These are phyloP conservation scores for Drosophila orena DNA, from an alignment of 1,140 invertebrate genomes.

Conservation along the genomic window DNA sequence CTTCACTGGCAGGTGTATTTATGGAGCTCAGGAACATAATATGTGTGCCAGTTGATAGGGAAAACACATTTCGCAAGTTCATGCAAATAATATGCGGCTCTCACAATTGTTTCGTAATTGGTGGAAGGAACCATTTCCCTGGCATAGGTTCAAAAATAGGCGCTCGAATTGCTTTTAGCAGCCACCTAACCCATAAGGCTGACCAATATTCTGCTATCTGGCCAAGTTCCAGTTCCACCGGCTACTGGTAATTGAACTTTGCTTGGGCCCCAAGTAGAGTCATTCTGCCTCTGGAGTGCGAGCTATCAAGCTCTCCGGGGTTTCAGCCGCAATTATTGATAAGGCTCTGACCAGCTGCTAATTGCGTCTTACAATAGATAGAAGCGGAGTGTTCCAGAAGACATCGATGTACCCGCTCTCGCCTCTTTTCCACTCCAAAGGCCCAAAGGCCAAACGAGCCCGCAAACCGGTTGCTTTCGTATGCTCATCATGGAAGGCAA, in stretches of 20 bases:
- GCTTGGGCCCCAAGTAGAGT: slow-evolving; percentile 23
- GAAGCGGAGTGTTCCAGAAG: slow-evolving; percentile 11
- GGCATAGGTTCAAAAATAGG: slow-evolving; percentile 40
- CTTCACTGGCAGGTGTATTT: slow-evolving; percentile 9
- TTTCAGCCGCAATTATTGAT: slow-evolving; percentile 26
- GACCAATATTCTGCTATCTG: slow-evolving; percentile 1
- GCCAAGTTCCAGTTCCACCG: too few relatives aligned
- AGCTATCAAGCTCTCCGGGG: neutral
- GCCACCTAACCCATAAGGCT: neutral
- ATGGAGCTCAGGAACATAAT: neutral
- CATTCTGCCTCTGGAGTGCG: neutral
- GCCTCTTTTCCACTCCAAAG: neutral
- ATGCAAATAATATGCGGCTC: slow-evolving; percentile 19
- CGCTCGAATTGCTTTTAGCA: slow-evolving; percentile 1
- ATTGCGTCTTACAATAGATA: slow-evolving; percentile 37
- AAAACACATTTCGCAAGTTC: slow-evolving; percentile 18
- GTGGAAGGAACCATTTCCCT: slow-evolving; percentile 30
- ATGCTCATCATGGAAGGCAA: slow-evolving; percentile 21
- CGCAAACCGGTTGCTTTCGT: slow-evolving; percentile 46
- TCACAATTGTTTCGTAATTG: slow-evolving; percentile 64
- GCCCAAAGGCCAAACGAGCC: slow-evolving; percentile 11
- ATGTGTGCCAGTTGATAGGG: slow-evolving; percentile 8
- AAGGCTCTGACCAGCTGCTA: slow-evolving; percentile 12
- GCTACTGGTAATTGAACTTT: slow-evolving; percentile 50
- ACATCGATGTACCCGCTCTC: slow-evolving; percentile 5